Percentiles rank a stretch among this genome's conserved stretches.
Evolutionary conservation across 2,888 invertebrate genomes (phyloP).

Genomic region (Abrostola tripartita): DNA sequence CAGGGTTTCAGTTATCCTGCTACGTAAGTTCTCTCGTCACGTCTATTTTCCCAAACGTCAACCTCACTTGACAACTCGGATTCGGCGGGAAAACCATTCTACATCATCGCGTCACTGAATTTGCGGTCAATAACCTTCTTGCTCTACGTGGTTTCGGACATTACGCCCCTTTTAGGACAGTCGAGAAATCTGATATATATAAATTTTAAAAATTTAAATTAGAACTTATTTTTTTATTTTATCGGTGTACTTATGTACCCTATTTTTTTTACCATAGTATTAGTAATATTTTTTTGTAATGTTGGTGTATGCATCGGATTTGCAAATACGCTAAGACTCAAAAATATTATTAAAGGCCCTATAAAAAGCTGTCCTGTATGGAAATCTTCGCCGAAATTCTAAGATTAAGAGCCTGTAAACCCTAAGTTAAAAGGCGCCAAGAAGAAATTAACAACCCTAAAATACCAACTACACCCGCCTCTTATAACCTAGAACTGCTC

Average conservation of each 20-base stretch:
- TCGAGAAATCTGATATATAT: background rate
- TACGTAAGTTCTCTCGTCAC: background rate
- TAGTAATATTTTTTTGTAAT: too few species aligned
- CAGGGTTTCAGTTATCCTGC: too few species aligned
- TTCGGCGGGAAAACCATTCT: constrained; percentile 1
- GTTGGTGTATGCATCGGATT: too few species aligned
- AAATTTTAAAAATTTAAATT: too few species aligned
- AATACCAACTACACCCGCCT: constrained; percentile 23
- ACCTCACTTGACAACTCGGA: background rate
- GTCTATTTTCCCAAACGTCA: background rate
- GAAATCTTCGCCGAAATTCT: too few species aligned
- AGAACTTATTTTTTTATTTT: too few species aligned
- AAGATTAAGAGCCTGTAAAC: too few species aligned
- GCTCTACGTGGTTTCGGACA: constrained; percentile 5
- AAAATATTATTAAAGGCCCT: too few species aligned
- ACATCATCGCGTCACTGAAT: constrained; percentile 3
- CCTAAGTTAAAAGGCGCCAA: constrained; percentile 16
- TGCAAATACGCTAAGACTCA: too few species aligned
- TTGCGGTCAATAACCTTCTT: constrained; percentile 2
- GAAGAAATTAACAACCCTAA: constrained; percentile 33
- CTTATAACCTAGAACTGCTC: constrained; percentile 43
- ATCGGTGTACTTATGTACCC: too few species aligned
- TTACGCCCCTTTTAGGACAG: constrained; percentile 4
- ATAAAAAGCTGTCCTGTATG: too few species aligned
- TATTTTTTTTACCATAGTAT: too few species aligned